Base-by-base conservation (phyloP, 2,797 vertebrate species). In the Hypotaenidia philippensis region DNA sequence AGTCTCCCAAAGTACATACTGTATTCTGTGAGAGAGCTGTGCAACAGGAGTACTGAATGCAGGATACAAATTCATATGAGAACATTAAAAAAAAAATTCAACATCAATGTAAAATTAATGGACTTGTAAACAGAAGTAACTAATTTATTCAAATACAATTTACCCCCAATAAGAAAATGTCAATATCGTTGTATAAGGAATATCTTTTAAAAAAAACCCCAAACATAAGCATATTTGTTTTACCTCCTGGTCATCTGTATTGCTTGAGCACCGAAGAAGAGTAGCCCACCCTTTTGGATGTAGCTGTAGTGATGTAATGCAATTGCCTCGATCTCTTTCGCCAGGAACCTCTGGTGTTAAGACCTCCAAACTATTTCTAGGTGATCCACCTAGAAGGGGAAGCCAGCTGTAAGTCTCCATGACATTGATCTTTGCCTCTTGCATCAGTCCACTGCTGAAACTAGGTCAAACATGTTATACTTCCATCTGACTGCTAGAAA, bases 251-350 rank as follows among this genome's bases (percentile, higher is more conserved):
- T 99, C 99, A 49, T 99, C 99, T 84, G 98, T 99, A 98, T 99
- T 99, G 98, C 99, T 99, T 90, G 99, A 99, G 98, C 99, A 99
- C 31, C 99, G 98, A 83, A 99, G 99, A 89, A 99, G 98, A 0
- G 99, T 98, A 87, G 99, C 99, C 99, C 99, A 99, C 88, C 99
- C 99, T 98, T 99, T 99, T 2, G 99, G 99, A 57, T 99, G 99
- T 36, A 99, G 98, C 97, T 99, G 99, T 87, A 99, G 98, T 2
- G 99, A 99, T 3, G 99, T 99, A 97, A 99, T 99, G 98, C 99
- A 99, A 96, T 99, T 99, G 34, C 99, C 99, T n/a, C 99, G 95
- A 95, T 99, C 99, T 90, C 98, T 98, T 95, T 99, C 99, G 26
- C 99, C 99, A 3, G 99, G 99, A 94, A 99, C 99, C 91, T 98